Percentiles rank a stretch among this genome's conserved stretches.
Evolutionary conservation across 2,113 vertebrate species (phyloP).

Genomic region (Numida meleagris): DNA sequence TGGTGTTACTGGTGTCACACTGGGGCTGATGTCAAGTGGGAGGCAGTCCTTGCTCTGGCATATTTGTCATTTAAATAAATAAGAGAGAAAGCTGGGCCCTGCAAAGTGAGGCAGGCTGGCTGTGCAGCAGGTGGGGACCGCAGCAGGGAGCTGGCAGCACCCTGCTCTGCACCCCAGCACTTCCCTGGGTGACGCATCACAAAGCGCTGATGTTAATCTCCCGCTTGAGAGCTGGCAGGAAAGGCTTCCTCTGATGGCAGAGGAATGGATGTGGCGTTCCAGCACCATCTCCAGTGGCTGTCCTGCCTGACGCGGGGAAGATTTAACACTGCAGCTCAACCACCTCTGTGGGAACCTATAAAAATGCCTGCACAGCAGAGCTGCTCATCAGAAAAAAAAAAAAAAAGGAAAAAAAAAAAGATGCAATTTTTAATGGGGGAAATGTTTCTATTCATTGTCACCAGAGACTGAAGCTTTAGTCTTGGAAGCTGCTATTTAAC

Average conservation of each 20-base stretch:
- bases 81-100: neutral
- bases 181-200: neutral
- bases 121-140: neutral
- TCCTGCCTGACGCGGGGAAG: neutral
- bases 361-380: neutral
- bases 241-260: neutral
- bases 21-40: accelerated
- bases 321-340: neutral
- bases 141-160: neutral
- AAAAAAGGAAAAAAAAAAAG: neutral
- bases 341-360: neutral
- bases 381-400: neutral
- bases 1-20: neutral
- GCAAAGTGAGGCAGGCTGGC: neutral
- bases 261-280: neutral
- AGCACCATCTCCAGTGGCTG: neutral
- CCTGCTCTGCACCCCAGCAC: accelerated
- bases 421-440: neutral
- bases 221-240: neutral
- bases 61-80: neutral
- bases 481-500: constrained; percentile 23
- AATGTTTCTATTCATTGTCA: neutral
- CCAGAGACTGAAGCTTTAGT: neutral
- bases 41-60: neutral
- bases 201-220: neutral